phyloP scores from a whole-genome alignment of 2,888 invertebrate species.

The Tanytarsus gracilentus region DNA sequence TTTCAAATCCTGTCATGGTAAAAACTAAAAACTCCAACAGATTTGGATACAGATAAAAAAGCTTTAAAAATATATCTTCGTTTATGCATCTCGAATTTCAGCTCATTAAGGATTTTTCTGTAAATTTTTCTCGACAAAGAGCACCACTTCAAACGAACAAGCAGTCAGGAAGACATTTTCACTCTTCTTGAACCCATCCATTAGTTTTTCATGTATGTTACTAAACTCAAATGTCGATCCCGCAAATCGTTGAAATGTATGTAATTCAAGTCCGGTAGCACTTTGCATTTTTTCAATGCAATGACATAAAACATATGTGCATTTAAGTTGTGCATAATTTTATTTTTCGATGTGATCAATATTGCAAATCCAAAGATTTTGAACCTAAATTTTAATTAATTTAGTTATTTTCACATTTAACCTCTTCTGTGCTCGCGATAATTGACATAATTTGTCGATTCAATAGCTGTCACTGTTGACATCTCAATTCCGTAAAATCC shows the following conservation, averaged over 20 bases:
- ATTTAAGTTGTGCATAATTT: constrained; percentile 33
- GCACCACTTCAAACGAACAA: constrained; percentile 47
- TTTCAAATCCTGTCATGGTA: constrained; percentile 57
- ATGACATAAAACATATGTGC: background rate
- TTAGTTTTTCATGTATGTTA: constrained; percentile 38
- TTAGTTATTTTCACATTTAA: no score
- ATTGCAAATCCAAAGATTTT: no score
- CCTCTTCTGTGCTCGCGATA: no score
- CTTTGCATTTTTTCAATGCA: constrained; percentile 32
- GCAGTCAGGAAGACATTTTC: constrained; percentile 15
- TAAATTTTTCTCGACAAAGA: constrained; percentile 45
- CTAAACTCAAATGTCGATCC: constrained; percentile 41
- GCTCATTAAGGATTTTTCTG: no score
- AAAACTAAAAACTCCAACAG: constrained; percentile 66
- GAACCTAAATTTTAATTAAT: no score
- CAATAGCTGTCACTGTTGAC: no score
- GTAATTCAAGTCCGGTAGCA: constrained; percentile 35
- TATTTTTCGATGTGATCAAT: background rate
- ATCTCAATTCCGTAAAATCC: no score
- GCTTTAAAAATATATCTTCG: no score
- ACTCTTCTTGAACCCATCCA: background rate
- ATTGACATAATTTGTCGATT: no score
- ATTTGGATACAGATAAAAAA: no score
- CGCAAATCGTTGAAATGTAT: constrained; percentile 32
- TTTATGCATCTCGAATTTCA: no score